Base-by-base conservation (phyloP, 1,140 invertebrate genomes). In the Hermetia illucens region DNA sequence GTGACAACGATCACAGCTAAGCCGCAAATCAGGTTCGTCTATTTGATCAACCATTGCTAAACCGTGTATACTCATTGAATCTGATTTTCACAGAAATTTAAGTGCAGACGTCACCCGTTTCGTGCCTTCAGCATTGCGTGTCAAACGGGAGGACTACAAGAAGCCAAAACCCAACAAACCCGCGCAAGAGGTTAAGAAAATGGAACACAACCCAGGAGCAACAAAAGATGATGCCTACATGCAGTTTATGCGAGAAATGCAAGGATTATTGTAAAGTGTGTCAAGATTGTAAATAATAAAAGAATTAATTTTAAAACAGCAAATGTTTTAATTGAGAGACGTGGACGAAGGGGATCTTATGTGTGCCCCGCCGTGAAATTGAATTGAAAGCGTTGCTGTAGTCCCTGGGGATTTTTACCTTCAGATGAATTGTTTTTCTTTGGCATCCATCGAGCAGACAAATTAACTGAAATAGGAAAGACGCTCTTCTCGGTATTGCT, bases 201-300 rank as follows among this genome's bases (percentile, higher is more conserved):
- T 42, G 8, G 65, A 66, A 38, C 46, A 60, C 3, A 66, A 70
- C 27, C 62, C 62, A 45, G 66, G 69, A 45, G 77, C 75, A 25
- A 94, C 83, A 24, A 97, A 97, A 60, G 93, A 97, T 55, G 92
- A 97, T 58, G 93, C 92, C 22, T 98, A 98, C 53, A 80, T 90
- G 65, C 87, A 92, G 56, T 98, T 98, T 61, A 96, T 98, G 91
- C 81, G 84, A 62, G 93, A 98, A 71, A 95, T 98, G 91, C 77
- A 94, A 63, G 87, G 81, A 27, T 65, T 96, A 18, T 69, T 96
- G 51, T 95, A 73, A 21, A n/a, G n/a, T n/a, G n/a, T n/a, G n/a
- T n/a, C n/a, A n/a, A n/a, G n/a, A n/a, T n/a, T n/a, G n/a, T n/a
- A n/a, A n/a, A n/a, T n/a, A n/a, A n/a, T n/a, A n/a, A n/a, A n/a